phyloP scores from a whole-genome alignment of 2,797 vertebrate species.

The Petrocephalus sullivani region DNA sequence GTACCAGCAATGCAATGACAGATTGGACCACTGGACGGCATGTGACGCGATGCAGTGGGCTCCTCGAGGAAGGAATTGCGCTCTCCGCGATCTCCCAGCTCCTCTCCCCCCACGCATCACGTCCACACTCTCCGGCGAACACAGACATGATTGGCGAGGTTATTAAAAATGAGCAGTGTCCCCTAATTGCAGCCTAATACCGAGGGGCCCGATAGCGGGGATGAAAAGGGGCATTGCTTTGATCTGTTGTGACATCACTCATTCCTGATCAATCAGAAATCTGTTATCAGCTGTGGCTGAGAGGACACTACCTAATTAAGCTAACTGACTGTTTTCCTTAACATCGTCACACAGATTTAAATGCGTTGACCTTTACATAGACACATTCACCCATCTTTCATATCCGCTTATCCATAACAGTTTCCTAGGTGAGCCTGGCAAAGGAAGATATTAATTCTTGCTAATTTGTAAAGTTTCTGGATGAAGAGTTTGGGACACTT shows the following conservation, averaged over 20 bases:
- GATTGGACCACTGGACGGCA: not conserved
- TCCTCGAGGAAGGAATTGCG: conserved; percentile 53
- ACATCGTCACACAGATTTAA: not conserved
- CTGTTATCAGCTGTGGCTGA: conserved; percentile 44
- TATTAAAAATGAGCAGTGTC: conserved; percentile 79
- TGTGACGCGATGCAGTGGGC: not conserved
- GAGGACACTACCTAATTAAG: not conserved
- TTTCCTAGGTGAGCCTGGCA: not conserved
- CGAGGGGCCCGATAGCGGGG: conserved; percentile 64
- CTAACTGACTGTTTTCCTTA: not conserved
- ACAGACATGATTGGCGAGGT: conserved; percentile 77
- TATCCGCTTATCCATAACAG: not conserved
- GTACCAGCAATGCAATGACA: not conserved
- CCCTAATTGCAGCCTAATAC: conserved; percentile 75
- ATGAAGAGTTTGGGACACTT: not conserved
- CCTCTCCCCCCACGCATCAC: conserved; percentile 69
- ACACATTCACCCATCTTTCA: not conserved
- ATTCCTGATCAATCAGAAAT: conserved; percentile 70
- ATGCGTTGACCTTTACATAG: not conserved
- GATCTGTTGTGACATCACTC: conserved; percentile 64
- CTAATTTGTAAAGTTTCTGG: not conserved
- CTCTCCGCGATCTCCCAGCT: conserved; percentile 69
- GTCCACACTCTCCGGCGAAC: conserved; percentile 67
- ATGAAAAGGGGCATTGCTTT: conserved; percentile 55
- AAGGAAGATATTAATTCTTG: not conserved